Evolutionary conservation across 2,888 invertebrate genomes (phyloP).

Genomic region (Nasonia oneida): DNA sequence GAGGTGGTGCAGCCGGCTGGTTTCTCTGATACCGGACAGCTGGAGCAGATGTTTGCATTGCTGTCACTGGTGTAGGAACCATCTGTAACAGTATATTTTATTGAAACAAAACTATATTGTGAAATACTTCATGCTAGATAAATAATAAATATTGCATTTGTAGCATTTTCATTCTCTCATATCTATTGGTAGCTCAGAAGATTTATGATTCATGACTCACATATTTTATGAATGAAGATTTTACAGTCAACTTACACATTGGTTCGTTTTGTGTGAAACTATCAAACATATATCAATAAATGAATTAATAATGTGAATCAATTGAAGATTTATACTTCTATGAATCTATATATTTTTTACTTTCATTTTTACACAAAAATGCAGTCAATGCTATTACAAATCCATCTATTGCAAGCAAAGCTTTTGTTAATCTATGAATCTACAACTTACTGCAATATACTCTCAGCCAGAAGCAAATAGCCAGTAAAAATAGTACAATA

Average conservation of each 20-base stretch:
- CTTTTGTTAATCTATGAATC: not conserved
- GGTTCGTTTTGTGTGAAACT: conserved; percentile 25
- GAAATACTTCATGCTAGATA: not conserved
- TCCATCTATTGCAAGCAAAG: not conserved
- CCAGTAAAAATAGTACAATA: not conserved
- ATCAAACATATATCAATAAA: conserved; percentile 43
- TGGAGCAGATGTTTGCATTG: conserved; percentile 78
- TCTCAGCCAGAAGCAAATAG: not conserved
- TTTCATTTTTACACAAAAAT: not conserved
- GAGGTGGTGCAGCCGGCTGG: conserved; percentile 69
- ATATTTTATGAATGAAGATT: conserved; percentile 22
- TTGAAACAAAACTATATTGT: not conserved
- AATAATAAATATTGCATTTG: not conserved
- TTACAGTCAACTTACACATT: conserved; percentile 10
- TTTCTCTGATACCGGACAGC: conserved; percentile 77
- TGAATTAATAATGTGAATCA: conserved; percentile 1
- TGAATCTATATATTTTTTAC: not conserved
- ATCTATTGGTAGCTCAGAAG: not conserved
- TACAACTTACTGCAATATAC: not conserved
- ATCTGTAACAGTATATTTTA: conserved; percentile 72
- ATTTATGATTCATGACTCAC: conserved; percentile 12
- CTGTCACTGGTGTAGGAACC: conserved; percentile 79
- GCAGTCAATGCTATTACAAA: not conserved
- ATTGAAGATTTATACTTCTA: not conserved
- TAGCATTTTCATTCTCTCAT: conserved; percentile 10